Percentiles rank a stretch among this genome's conserved stretches.
Conservation (phyloP, 2,113 vertebrate species). For the Amia ocellicauda region DNA sequence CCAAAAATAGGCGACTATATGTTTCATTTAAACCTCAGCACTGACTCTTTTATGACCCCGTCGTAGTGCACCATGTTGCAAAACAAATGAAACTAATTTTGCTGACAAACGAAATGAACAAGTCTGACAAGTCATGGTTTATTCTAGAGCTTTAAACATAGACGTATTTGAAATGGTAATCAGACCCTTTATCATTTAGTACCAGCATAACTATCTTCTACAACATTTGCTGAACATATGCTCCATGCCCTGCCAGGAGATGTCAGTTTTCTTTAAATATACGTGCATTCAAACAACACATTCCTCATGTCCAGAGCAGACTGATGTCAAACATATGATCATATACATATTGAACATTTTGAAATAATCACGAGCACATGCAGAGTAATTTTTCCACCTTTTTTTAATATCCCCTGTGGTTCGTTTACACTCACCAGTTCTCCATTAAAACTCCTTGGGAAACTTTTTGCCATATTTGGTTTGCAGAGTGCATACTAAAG, state of each 20-base stretch:
- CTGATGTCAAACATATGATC: background rate
- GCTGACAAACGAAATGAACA: slow-evolving; percentile 43
- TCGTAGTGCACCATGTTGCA: slow-evolving; percentile 22
- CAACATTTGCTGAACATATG: slow-evolving; percentile 59
- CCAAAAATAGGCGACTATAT: too few species aligned
- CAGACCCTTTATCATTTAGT: slow-evolving; percentile 45
- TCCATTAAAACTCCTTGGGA: too few species aligned
- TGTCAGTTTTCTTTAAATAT: background rate
- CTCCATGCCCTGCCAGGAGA: slow-evolving; percentile 31
- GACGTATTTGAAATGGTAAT: slow-evolving; percentile 42
- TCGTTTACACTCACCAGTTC: too few species aligned
- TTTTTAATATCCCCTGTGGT: too few species aligned
- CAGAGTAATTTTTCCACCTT: too few species aligned
- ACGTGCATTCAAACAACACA: background rate
- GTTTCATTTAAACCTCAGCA: too few species aligned
- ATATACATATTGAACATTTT: too few species aligned
- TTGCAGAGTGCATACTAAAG: too few species aligned
- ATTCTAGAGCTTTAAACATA: slow-evolving; percentile 49
- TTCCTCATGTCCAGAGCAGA: background rate
- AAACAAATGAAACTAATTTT: slow-evolving; percentile 55
- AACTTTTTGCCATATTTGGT: too few species aligned
- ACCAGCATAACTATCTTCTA: slow-evolving; percentile 44
- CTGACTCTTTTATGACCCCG: too few species aligned
- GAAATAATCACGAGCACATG: too few species aligned
- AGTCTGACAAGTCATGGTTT: slow-evolving; percentile 45